Conservation (phyloP, 2,113 vertebrate species). For the Dinomys branickii region DNA sequence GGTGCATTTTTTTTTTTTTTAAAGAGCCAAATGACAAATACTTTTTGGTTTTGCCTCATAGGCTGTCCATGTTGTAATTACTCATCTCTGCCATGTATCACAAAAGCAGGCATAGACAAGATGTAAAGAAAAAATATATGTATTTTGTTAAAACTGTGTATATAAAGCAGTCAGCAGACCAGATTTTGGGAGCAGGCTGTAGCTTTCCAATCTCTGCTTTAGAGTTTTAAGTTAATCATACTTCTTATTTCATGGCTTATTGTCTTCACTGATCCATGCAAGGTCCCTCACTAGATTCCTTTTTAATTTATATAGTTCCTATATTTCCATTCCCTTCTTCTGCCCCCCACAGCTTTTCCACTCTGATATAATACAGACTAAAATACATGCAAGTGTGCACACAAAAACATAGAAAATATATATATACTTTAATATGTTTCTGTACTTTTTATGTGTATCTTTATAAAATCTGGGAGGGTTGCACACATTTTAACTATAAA, state of each 20-base stretch:
- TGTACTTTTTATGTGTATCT: not conserved
- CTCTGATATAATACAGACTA: not conserved
- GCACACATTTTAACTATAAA: not conserved
- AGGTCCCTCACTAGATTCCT: not conserved
- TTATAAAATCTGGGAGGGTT: not conserved
- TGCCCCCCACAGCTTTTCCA: not conserved
- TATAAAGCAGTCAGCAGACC: not conserved
- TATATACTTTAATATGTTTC: not conserved
- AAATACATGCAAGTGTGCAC: not conserved
- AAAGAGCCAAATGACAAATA: not conserved
- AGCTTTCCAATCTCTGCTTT: not conserved
- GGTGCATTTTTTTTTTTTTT: not conserved
- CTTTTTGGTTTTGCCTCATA: not conserved
- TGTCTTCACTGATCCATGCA: not conserved
- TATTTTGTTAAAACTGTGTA: slow-evolving; percentile 1
- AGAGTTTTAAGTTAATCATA: not conserved
- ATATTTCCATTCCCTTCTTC: not conserved
- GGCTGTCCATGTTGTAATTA: not conserved
- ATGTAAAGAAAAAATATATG: not conserved
- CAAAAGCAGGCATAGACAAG: not conserved
- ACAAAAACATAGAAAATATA: not conserved
- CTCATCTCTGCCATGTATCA: not conserved
- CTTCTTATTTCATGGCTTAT: not conserved
- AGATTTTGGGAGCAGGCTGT: not conserved
- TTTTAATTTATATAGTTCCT: not conserved